Evolutionary conservation across 2,797 vertebrate species (phyloP), one percentile per base, ranked within the genome.

Genomic region (Caiman crocodilus): DNA sequence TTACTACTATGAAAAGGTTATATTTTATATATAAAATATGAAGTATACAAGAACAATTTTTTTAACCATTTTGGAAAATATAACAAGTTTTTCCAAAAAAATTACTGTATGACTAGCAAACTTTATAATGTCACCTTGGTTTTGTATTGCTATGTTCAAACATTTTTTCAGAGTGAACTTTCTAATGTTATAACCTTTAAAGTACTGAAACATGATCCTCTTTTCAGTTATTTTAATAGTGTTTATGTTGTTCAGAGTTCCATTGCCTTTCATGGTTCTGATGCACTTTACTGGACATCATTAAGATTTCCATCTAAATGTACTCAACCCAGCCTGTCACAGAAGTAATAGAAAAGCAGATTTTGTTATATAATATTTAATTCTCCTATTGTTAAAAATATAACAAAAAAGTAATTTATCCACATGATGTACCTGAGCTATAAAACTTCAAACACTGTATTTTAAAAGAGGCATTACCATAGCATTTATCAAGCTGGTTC

Each of bases 191-290:
- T 57, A 92, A 82, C 26, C 56, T 73, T 85, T 87, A 74, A 84
- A 95, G 85, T 30, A 42, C 28, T 77, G 79, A 89, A 67, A 93
- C 94, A 50, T 17, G 83, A 26, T 81, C 58, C 50, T n/a, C 84
- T 93, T 50, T 93, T 91, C 77, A 92, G 81, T 64, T 79, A 61
- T 83, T 80, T 96, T 93, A 93, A 87, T 64, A 92, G 85, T 82
- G 35, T 88, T 75, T 90, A 78, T 81, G 57, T 67, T 26, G 0
- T 87, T 67, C 4, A 5, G 23, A 75, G 67, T 85, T 84, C 63
- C 87, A 79, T 82, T 92, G 92, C 73, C 59, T 32, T 71, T 85
- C 79, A 87, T 90, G 93, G 87, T 88, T 73, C 90, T 35, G 93
- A 94, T 79, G 21, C 63, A 76, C 57, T 82, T 50, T 65, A 87